A percentile compares a stretch with the other conserved stretches of the same genome.
phyloP scores from a whole-genome alignment of 2,888 invertebrate genomes.

The Rhagonycha lutea region DNA sequence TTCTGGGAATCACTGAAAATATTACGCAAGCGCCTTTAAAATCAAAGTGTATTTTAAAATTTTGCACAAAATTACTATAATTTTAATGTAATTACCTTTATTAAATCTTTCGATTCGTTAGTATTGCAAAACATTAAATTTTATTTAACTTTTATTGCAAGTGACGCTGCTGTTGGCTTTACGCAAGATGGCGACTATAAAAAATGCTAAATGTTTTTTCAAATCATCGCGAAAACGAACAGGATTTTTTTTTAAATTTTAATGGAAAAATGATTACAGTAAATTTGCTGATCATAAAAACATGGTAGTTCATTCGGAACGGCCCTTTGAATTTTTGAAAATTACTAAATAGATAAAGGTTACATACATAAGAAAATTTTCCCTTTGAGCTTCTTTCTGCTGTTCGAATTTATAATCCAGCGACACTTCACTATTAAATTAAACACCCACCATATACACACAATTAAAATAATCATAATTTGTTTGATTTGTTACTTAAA shows the following conservation, averaged over 20 bases:
- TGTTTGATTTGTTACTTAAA: no score
- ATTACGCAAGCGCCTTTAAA: no score
- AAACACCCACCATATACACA: background rate
- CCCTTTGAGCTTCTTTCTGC: background rate
- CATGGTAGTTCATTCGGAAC: background rate
- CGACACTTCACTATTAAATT: background rate
- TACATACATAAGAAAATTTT: background rate
- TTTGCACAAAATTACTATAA: no score
- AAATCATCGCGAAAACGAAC: rapidly evolving
- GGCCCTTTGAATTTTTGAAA: background rate
- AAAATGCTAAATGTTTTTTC: background rate
- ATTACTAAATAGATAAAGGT: no score
- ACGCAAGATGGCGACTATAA: background rate
- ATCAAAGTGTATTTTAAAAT: no score
- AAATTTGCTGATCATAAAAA: background rate
- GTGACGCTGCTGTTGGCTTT: background rate
- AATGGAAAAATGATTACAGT: background rate
- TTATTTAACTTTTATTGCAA: no score
- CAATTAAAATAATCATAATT: no score
- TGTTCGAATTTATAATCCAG: background rate
- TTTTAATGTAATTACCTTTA: no score
- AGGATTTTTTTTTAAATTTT: background rate
- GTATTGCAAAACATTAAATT: no score
- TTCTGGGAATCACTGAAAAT: no score
- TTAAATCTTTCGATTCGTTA: no score